Percentiles rank a stretch among this genome's conserved stretches.
These are phyloP conservation scores for Zaprionus bogoriensis DNA, from an alignment of 2,888 invertebrate species.

Conservation along the genomic window DNA sequence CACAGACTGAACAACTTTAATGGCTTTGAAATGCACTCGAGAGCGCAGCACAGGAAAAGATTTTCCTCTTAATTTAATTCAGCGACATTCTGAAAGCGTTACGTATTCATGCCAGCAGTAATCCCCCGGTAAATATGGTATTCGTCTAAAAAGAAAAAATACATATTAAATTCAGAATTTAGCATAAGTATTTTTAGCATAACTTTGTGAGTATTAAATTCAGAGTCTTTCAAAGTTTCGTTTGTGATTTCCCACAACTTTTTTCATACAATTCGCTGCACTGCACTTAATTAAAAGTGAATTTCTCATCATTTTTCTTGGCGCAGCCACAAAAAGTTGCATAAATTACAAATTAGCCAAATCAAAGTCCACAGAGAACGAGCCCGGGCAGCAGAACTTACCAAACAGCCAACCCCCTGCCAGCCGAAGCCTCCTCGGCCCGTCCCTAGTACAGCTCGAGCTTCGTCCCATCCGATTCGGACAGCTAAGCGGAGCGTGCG, in stretches of 20 bases:
- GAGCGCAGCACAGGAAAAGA: constrained; percentile 49
- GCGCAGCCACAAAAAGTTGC: constrained; percentile 45
- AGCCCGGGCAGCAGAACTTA: background rate
- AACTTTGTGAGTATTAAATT: background rate
- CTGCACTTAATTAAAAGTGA: constrained; percentile 68
- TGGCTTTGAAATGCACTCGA: constrained; percentile 73
- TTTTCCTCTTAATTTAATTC: constrained; percentile 52
- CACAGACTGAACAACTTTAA: constrained; percentile 62
- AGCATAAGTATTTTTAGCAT: background rate
- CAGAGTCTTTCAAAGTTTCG: background rate
- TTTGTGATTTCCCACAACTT: background rate
- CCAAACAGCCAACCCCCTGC: constrained; percentile 13
- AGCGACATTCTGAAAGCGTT: constrained; percentile 1
- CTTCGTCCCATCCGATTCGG: background rate
- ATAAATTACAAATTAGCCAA: constrained; percentile 76
- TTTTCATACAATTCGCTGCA: background rate
- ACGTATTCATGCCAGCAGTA: no score
- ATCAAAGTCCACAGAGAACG: constrained; percentile 40
- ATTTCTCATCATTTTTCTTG: constrained; percentile 35
- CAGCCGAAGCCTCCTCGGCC: no score
- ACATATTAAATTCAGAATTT: background rate
- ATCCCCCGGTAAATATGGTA: no score
- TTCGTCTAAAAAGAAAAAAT: no score
- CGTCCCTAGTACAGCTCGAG: background rate
- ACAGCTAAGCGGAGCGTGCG: constrained; percentile 27